Percentiles rank a stretch among this genome's conserved stretches.
Conservation (phyloP, 2,888 invertebrate genomes). For the Amphiduros pacificus region DNA sequence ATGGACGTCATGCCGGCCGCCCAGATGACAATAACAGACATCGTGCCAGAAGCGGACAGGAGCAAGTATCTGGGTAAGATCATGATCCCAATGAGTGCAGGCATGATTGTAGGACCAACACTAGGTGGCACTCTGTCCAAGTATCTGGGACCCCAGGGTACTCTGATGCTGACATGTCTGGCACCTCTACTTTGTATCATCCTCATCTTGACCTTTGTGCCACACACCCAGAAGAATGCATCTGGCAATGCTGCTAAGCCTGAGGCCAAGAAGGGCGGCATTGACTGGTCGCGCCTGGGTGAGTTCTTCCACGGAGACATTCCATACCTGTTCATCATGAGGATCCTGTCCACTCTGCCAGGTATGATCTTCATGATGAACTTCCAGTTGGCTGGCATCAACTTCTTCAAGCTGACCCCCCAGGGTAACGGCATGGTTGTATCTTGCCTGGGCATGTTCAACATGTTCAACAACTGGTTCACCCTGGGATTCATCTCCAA, state of each 20-base stretch:
- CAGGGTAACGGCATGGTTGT: conserved; percentile 4
- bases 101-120: conserved; percentile 7
- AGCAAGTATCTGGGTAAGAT: conserved; percentile 3
- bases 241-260: too few relatives aligned
- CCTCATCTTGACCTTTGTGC: not conserved
- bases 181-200: not conserved
- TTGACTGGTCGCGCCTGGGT: not conserved
- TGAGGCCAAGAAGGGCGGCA: conserved; percentile 7
- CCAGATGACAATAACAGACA: conserved; percentile 6
- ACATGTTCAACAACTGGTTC: too few relatives aligned
- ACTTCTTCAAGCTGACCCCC: conserved; percentile 7
- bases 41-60: conserved; percentile 2
- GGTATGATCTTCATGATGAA: conserved; percentile 16
- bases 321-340: not conserved
- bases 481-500: too few relatives aligned
- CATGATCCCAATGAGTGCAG: conserved; percentile 2
- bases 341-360: conserved; percentile 1
- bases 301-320: conserved; percentile 5
- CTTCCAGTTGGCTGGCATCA: conserved; percentile 13
- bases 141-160: conserved; percentile 6
- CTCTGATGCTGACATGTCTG: conserved; percentile 3
- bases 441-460: not conserved
- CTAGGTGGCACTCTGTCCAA: not conserved
- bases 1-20: conserved; percentile 13
- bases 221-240: conserved; percentile 1